phyloP scores from a whole-genome alignment of 2,888 invertebrate species.

The Acleris literana region DNA sequence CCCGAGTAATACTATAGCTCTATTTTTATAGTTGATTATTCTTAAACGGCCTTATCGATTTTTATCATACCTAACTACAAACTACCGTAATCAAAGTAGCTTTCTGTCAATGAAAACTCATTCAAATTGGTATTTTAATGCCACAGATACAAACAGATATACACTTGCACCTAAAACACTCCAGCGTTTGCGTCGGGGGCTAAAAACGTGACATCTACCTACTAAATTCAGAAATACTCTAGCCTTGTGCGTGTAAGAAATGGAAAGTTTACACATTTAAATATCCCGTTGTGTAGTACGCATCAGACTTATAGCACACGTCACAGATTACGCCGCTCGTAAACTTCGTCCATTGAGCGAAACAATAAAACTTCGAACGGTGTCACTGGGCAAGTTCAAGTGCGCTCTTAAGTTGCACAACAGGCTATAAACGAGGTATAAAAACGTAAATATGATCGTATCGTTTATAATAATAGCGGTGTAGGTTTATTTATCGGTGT shows the following conservation, averaged over 20 bases:
- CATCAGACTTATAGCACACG: constrained; percentile 63
- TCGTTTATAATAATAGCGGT: constrained; percentile 59
- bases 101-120: no score
- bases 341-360: constrained; percentile 79
- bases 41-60: no score
- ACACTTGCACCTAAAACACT: no score
- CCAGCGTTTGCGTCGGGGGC: no score
- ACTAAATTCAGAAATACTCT: constrained; percentile 38
- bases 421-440: constrained; percentile 76
- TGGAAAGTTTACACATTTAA: constrained; percentile 66
- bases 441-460: constrained; percentile 69
- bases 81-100: no score
- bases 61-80: no score
- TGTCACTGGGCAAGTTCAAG: constrained; percentile 83
- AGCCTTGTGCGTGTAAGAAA: constrained; percentile 53
- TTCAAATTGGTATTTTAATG: no score
- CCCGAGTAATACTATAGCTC: no score
- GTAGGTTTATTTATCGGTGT: constrained; percentile 78
- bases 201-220: constrained; percentile 17
- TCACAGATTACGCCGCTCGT: constrained; percentile 78
- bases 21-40: no score
- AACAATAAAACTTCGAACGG: constrained; percentile 81
- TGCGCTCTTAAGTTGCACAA: constrained; percentile 80
- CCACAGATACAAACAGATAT: no score
- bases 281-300: constrained; percentile 65